Percentiles rank a stretch among this genome's conserved stretches.
Evolutionary conservation across 2,113 vertebrate genomes (phyloP).

Genomic region (Macrotis lagotis): DNA sequence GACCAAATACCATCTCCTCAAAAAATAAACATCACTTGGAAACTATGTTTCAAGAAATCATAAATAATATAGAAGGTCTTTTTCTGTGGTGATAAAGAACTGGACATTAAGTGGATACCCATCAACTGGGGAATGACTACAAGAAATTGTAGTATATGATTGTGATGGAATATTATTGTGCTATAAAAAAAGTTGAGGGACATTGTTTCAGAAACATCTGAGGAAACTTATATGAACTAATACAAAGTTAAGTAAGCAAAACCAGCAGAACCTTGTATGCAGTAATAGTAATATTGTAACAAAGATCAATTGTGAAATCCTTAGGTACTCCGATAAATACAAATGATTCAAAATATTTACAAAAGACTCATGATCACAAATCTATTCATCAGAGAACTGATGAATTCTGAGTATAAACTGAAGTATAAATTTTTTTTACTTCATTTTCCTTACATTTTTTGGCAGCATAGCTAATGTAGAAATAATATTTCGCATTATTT

Average conservation of each 20-base stretch:
- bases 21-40: not conserved
- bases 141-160: not conserved
- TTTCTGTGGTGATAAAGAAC: not conserved
- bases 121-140: not conserved
- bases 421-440: not conserved
- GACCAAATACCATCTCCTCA: not conserved
- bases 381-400: not conserved
- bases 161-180: not conserved
- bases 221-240: not conserved
- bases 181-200: not conserved
- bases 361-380: not conserved
- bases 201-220: not conserved
- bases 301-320: not conserved
- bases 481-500: not conserved
- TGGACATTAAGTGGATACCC: not conserved
- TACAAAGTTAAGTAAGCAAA: not conserved
- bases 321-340: no score
- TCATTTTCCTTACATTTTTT: not conserved
- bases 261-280: not conserved
- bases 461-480: not conserved
- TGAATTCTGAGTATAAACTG: not conserved
- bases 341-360: not conserved
- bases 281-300: not conserved
- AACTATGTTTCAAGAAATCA: not conserved
- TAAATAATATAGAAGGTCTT: not conserved